A percentile compares a stretch with the other conserved stretches of the same genome.
Evolutionary conservation across 2,888 invertebrate species (phyloP).

Genomic region (Tuberolachnus salignus): DNA sequence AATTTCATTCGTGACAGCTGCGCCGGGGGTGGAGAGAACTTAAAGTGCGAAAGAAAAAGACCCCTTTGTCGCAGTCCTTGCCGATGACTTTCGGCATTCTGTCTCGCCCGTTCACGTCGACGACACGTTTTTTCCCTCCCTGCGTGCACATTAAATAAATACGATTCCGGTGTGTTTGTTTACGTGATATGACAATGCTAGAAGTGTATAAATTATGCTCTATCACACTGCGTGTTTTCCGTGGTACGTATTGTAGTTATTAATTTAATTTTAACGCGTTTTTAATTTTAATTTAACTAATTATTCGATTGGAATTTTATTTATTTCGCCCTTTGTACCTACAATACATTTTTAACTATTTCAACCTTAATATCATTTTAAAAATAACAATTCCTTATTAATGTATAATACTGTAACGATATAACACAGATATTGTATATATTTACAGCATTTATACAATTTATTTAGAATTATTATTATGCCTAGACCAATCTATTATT

Average conservation of each 20-base stretch:
- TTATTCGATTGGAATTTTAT: neutral
- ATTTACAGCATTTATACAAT: neutral
- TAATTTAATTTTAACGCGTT: neutral
- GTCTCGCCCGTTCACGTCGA: conserved; percentile 50
- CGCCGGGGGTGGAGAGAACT: conserved; percentile 52
- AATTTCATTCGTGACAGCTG: conserved; percentile 51
- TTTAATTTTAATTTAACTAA: neutral
- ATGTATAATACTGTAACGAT: neutral
- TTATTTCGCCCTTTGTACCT: neutral
- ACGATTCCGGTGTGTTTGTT: conserved; percentile 37
- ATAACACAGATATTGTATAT: too few relatives aligned
- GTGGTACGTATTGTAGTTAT: conserved; percentile 39
- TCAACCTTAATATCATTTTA: neutral
- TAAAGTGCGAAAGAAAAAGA: conserved; percentile 55
- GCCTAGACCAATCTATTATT: neutral
- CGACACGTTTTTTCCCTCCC: conserved; percentile 40
- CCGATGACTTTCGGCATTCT: conserved; percentile 55
- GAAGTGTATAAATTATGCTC: conserved; percentile 47
- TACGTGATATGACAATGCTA: conserved; percentile 40
- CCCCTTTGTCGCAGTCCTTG: conserved; percentile 51
- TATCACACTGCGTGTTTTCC: conserved; percentile 36
- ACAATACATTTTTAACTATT: neutral
- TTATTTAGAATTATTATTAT: neutral
- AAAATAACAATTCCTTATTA: conserved; percentile 5
- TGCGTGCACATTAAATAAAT: conserved; percentile 36